phyloP scores from a whole-genome alignment of 37 sponge, comb jelly and placozoan species.

The Hexactinellida sp. region DNA sequence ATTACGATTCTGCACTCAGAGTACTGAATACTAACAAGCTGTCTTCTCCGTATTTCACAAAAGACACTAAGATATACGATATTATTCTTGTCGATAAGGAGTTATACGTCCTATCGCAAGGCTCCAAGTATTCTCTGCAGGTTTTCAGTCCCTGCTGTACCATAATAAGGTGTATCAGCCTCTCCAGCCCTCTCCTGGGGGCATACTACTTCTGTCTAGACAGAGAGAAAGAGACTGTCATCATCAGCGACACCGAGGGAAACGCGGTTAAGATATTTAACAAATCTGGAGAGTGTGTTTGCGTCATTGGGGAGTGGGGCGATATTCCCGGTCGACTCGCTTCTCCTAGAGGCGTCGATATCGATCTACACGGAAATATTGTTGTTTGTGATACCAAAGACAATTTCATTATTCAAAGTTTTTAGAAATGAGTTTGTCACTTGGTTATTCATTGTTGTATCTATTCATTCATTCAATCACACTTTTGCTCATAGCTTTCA shows the following conservation, averaged over 20 bases:
- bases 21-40: background rate
- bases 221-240: background rate
- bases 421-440: background rate
- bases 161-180: background rate
- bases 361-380: background rate
- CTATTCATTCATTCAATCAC: too few relatives aligned
- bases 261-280: background rate
- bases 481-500: too few relatives aligned
- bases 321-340: background rate
- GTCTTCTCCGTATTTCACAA: background rate
- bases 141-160: background rate
- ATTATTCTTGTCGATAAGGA: constrained; percentile 4
- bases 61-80: background rate
- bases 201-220: constrained; percentile 13
- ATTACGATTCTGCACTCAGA: constrained; percentile 15
- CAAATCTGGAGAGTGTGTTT: background rate
- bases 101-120: background rate
- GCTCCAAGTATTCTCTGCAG: background rate
- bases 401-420: background rate
- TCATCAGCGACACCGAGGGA: background rate
- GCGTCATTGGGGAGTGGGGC: background rate
- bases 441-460: too few relatives aligned
- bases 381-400: constrained; percentile 2
- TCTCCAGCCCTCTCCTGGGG: background rate
- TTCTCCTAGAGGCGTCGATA: background rate